Evolutionary conservation across 2,113 vertebrate genomes (phyloP).

Genomic region (Vanacampus margaritifer): DNA sequence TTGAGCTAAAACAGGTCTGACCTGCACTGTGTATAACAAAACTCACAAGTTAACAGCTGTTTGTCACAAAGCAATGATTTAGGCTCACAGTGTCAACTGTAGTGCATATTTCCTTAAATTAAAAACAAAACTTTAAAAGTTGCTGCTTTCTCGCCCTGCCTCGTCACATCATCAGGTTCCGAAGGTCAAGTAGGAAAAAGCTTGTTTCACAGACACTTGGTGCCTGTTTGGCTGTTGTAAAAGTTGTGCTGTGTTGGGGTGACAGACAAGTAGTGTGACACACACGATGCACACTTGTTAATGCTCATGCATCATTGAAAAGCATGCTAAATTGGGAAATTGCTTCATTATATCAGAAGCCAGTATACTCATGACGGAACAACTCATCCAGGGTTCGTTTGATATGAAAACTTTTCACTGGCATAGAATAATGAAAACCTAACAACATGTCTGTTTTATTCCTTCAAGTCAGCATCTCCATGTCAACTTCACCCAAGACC

Average conservation of each 20-base stretch:
- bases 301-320: neutral
- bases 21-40: neutral
- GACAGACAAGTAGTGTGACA: neutral
- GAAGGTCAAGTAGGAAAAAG: neutral
- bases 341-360: too few relatives aligned
- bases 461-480: slow-evolving; percentile 16
- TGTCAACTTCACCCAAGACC: slow-evolving; percentile 18
- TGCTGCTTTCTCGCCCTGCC: neutral
- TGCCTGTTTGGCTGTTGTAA: neutral
- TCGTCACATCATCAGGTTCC: neutral
- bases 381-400: too few relatives aligned
- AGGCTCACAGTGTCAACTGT: neutral
- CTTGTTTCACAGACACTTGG: neutral
- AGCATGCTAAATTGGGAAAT: neutral
- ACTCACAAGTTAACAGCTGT: neutral
- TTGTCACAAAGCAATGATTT: neutral
- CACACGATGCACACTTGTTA: neutral
- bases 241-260: neutral
- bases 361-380: too few relatives aligned
- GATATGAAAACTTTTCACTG: too few relatives aligned
- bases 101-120: neutral
- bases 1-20: neutral
- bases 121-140: neutral
- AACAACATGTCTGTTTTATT: slow-evolving; percentile 1
- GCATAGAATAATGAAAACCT: neutral